A percentile compares a stretch with the other conserved stretches of the same genome.
Conservation (phyloP, 1,140 invertebrate species). For the Cotesia glomerata region DNA sequence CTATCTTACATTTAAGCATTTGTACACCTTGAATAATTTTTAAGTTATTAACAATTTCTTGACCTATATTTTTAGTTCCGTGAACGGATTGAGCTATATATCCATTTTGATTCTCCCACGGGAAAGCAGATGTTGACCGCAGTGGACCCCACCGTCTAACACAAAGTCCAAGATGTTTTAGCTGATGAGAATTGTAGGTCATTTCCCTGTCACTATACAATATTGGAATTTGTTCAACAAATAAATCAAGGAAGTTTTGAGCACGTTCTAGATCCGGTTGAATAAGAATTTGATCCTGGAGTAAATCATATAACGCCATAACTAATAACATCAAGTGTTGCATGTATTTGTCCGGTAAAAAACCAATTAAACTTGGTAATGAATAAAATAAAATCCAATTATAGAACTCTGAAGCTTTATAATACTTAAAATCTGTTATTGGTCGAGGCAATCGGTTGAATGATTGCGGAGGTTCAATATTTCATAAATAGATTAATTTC, state of each 20-base stretch:
- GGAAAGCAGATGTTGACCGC: not conserved
- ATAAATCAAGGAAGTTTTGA: conserved; percentile 29
- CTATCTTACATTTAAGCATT: not conserved
- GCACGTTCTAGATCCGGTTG: conserved; percentile 28
- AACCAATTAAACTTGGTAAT: conserved; percentile 20
- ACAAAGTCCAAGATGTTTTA: not conserved
- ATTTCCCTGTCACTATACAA: not conserved
- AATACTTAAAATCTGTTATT: conserved; percentile 11
- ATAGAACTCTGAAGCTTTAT: conserved; percentile 30
- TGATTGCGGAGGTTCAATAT: conserved; percentile 29
- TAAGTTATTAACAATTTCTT: conserved; percentile 4
- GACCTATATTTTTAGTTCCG: not conserved
- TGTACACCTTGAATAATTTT: not conserved
- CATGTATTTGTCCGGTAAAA: conserved; percentile 35
- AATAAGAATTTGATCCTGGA: conserved; percentile 24
- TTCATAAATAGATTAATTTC: conserved; percentile 28
- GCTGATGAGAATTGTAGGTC: not conserved
- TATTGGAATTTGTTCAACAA: not conserved
- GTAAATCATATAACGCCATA: conserved; percentile 26
- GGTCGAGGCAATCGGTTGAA: conserved; percentile 19
- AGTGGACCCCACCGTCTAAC: not conserved
- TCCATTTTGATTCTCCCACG: conserved; percentile 1
- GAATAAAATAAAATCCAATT: conserved; percentile 41
- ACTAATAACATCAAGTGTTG: conserved; percentile 40
- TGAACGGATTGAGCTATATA: not conserved